Conservation (phyloP, 2,888 invertebrate genomes). For the Laothoe populi region DNA sequence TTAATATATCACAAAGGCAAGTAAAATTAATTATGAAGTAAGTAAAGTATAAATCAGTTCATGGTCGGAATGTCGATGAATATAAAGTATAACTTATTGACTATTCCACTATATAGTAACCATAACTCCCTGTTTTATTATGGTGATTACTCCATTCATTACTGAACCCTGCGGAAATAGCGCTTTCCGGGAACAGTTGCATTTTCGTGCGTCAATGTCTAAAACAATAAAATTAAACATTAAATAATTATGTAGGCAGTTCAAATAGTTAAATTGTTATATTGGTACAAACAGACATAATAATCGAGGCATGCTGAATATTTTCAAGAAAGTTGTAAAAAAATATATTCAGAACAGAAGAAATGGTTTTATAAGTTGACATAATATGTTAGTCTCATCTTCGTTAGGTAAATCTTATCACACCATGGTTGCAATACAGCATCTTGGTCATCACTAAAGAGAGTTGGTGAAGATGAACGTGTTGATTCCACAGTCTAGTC, state of each 20-base stretch:
- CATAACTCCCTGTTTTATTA: neutral
- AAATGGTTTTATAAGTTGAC: too few relatives aligned
- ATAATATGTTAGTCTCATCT: too few relatives aligned
- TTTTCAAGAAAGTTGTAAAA: too few relatives aligned
- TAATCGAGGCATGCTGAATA: too few relatives aligned
- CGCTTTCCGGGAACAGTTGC: slow-evolving; percentile 80
- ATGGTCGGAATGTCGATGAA: slow-evolving; percentile 30
- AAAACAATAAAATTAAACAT: slow-evolving; percentile 56
- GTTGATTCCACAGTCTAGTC: too few relatives aligned
- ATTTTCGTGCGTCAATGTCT: slow-evolving; percentile 85
- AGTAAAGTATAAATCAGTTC: slow-evolving; percentile 33
- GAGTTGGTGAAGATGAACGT: too few relatives aligned
- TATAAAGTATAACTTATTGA: slow-evolving; percentile 12
- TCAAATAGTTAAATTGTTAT: too few relatives aligned
- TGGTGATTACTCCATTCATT: slow-evolving; percentile 18
- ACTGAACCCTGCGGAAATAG: slow-evolving; percentile 79
- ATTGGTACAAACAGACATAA: too few relatives aligned
- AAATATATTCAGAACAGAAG: too few relatives aligned
- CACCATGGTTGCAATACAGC: too few relatives aligned
- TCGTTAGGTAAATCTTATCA: too few relatives aligned
- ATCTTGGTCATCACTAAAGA: too few relatives aligned
- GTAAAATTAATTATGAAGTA: neutral
- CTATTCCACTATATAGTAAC: neutral
- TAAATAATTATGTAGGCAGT: slow-evolving; percentile 5
- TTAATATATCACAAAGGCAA: slow-evolving; percentile 5